Percentiles rank a stretch among this genome's conserved stretches.
Evolutionary conservation across 2,113 vertebrate genomes (phyloP).

Genomic region (Ictalurus punctatus): DNA sequence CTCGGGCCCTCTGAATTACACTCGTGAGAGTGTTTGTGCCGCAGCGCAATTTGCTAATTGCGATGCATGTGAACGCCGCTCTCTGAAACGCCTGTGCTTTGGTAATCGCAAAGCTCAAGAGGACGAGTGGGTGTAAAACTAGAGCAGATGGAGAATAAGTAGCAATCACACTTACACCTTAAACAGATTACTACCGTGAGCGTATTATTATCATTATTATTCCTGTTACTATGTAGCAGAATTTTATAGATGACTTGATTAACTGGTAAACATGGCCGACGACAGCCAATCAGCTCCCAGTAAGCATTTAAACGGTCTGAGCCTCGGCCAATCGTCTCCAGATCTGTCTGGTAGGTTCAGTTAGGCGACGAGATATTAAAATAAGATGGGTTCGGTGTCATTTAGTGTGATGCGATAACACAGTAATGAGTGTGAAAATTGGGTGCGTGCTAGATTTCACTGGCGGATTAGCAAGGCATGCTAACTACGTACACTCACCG

Average conservation of each 20-base stretch:
- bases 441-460: neutral
- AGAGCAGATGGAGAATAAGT: constrained; percentile 4
- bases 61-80: neutral
- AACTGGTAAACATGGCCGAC: neutral
- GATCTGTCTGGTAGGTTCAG: neutral
- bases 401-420: neutral
- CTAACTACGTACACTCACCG: neutral
- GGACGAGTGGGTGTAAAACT: neutral
- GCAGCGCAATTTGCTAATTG: constrained; percentile 7
- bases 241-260: neutral
- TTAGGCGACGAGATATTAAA: neutral
- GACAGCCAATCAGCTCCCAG: neutral
- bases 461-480: neutral
- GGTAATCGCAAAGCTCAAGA: neutral
- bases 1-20: neutral
- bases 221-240: neutral
- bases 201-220: neutral
- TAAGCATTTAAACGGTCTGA: neutral
- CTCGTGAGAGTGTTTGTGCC: constrained; percentile 4
- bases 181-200: neutral
- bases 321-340: neutral
- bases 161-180: constrained; percentile 18
- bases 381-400: neutral
- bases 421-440: neutral
- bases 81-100: neutral